Evolutionary conservation across 2,888 invertebrate genomes (phyloP), one percentile per base, ranked within the genome.

Genomic region (Drosophila mimetica): DNA sequence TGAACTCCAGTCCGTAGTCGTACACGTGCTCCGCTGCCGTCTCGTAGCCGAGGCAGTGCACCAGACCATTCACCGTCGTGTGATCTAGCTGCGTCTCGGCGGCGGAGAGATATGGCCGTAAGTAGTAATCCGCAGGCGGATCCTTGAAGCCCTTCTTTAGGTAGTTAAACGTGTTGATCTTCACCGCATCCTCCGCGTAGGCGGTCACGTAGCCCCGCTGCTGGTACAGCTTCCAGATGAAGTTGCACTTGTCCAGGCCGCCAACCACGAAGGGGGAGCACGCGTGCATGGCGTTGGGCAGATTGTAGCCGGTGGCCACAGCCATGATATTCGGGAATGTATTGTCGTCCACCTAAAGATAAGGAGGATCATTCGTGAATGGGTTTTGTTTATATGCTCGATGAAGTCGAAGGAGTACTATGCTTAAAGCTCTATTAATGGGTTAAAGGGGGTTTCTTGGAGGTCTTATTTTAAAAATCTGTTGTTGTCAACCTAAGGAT

Each of bases 311-410:
- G 0, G 96, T 95, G 13, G 96, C 92, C 44, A 96, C 93, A 0
- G 97, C 96, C 93, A 97, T 95, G 51, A 98, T 91, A 91, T 98
- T 98, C 0, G 98, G 97, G 88, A 96, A 97, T 0, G 97, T 98
- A 86, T 98, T 98, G 87, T 97, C 97, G 7, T 95, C 97, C 70
- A 96, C 94, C 94, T 96, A 89, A 1, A 1, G 13, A 20, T 6
- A 41, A n/a, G 2, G 0, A 13, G 1, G n/a, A n/a, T 13, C n/a
- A 7, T 9, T 16, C 11, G 7, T 4, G 37, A 16, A 4, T 9
- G 16, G 7, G 36, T 36, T n/a, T n/a, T n/a, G n/a, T n/a, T n/a
- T n/a, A n/a, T n/a, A n/a, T n/a, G n/a, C n/a, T n/a, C n/a, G n/a
- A n/a, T n/a, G n/a, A n/a, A n/a, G n/a, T n/a, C n/a, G n/a, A n/a